phyloP scores from a whole-genome alignment of 2,888 invertebrate genomes.

The Eumerus sabulonum region DNA sequence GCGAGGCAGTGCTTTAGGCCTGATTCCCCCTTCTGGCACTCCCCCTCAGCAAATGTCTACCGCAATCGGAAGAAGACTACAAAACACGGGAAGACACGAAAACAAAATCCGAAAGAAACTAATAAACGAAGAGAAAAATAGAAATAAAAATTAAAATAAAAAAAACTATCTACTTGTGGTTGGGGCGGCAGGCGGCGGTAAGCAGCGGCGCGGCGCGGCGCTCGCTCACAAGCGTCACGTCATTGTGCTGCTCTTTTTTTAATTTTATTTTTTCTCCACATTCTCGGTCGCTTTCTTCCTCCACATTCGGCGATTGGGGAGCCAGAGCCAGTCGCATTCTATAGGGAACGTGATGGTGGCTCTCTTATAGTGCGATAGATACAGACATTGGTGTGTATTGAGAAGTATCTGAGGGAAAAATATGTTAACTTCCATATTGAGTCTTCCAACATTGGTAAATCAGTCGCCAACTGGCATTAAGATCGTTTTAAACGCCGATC shows the following conservation, averaged over 20 bases:
- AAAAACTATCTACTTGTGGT: constrained; percentile 53
- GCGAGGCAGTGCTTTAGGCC: constrained; percentile 43
- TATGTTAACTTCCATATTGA: constrained; percentile 64
- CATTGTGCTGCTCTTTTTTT: constrained; percentile 59
- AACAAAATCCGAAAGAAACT: constrained; percentile 8
- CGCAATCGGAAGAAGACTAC: constrained; percentile 18
- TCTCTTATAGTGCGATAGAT: constrained; percentile 46
- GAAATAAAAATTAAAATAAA: constrained; percentile 1
- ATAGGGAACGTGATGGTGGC: constrained; percentile 38
- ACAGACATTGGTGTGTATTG: constrained; percentile 29
- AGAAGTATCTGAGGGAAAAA: constrained; percentile 54
- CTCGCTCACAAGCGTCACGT: constrained; percentile 67
- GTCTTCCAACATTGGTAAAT: constrained; percentile 64
- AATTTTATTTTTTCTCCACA: constrained; percentile 3
- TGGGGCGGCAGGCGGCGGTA: constrained; percentile 11
- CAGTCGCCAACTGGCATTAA: constrained; percentile 68
- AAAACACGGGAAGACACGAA: not conserved
- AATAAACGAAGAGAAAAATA: constrained; percentile 15
- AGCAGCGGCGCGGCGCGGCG: constrained; percentile 30
- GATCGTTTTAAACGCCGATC: constrained; percentile 62
- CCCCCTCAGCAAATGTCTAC: constrained; percentile 2
- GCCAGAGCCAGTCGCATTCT: constrained; percentile 12
- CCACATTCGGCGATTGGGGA: constrained; percentile 34
- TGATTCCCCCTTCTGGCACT: constrained; percentile 7
- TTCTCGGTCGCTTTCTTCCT: constrained; percentile 55